Evolutionary conservation across 2,888 invertebrate genomes (phyloP).

Genomic region (Hypselothyrea guttata): DNA sequence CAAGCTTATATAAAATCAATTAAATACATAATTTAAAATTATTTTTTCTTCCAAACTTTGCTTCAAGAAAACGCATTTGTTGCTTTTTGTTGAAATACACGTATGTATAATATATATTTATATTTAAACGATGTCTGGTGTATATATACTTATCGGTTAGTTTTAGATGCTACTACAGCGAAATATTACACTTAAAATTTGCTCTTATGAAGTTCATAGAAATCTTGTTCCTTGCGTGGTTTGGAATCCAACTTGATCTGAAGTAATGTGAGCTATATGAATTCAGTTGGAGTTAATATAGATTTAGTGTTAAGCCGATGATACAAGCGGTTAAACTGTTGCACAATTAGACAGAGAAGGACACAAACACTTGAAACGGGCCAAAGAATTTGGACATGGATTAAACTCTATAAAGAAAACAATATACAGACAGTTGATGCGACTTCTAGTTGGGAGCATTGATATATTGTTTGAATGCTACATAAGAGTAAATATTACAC

Average conservation of each 20-base stretch:
- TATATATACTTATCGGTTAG: conserved; percentile 50
- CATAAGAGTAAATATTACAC: conserved; percentile 53
- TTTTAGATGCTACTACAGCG: conserved; percentile 57
- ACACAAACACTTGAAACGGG: conserved; percentile 44
- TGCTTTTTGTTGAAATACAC: conserved; percentile 52
- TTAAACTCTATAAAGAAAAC: conserved; percentile 33
- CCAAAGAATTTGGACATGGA: conserved; percentile 25
- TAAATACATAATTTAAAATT: too few relatives aligned
- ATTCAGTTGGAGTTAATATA: conserved; percentile 18
- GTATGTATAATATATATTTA: conserved; percentile 43
- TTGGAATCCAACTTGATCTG: conserved; percentile 35
- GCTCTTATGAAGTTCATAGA: conserved; percentile 39
- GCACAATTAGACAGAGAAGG: conserved; percentile 38
- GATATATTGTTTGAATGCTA: conserved; percentile 38
- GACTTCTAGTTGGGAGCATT: conserved; percentile 1
- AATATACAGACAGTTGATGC: conserved; percentile 28
- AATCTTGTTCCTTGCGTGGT: conserved; percentile 14
- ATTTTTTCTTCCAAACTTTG: too few relatives aligned
- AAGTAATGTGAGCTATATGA: too few relatives aligned
- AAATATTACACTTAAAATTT: conserved; percentile 62
- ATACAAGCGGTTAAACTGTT: conserved; percentile 50
- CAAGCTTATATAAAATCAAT: too few relatives aligned
- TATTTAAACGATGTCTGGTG: conserved; percentile 62
- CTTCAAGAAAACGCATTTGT: background rate
- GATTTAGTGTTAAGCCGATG: conserved; percentile 15